Evolutionary conservation across 2,113 vertebrate genomes (phyloP).

Genomic region (Zeus faber): DNA sequence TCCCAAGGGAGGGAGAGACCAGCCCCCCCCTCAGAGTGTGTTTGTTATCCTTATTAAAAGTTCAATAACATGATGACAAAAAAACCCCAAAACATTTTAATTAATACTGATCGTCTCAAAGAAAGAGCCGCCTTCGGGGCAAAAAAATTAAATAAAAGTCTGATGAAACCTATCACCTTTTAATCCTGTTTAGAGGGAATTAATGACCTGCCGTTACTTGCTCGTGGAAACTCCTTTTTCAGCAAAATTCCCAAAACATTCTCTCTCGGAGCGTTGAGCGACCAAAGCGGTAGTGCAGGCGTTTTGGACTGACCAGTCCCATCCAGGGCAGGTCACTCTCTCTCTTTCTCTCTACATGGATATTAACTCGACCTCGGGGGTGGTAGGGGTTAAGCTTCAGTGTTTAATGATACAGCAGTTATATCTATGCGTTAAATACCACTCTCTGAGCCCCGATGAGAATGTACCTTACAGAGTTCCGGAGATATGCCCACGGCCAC

Average conservation of each 20-base stretch:
- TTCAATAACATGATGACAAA: slow-evolving; percentile 68
- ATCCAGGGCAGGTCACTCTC: slow-evolving; percentile 25
- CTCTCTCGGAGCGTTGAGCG: background rate
- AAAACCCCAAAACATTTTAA: too few relatives aligned
- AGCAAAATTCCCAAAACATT: background rate
- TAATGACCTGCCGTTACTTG: slow-evolving; percentile 58
- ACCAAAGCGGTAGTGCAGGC: background rate
- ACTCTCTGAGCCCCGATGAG: too few relatives aligned
- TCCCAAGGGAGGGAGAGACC: slow-evolving; percentile 51
- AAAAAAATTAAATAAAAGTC: slow-evolving; percentile 9
- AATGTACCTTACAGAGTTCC: too few relatives aligned
- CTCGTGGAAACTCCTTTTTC: slow-evolving; percentile 7
- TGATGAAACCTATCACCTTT: slow-evolving; percentile 69
- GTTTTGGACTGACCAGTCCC: slow-evolving; percentile 1
- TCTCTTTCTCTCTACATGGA: slow-evolving; percentile 13
- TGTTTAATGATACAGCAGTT: slow-evolving; percentile 25
- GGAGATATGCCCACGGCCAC: too few relatives aligned
- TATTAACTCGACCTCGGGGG: slow-evolving; percentile 20
- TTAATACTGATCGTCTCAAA: slow-evolving; percentile 78
- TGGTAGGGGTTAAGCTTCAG: slow-evolving; percentile 24
- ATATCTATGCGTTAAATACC: slow-evolving; percentile 4
- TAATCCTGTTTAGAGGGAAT: slow-evolving; percentile 72
- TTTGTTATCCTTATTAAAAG: slow-evolving; percentile 79
- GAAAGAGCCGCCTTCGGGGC: slow-evolving; percentile 66
- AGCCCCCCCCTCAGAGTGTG: slow-evolving; percentile 41